phyloP scores from a whole-genome alignment of 2,113 vertebrate species.

The Phylloscopus trochiloides region DNA sequence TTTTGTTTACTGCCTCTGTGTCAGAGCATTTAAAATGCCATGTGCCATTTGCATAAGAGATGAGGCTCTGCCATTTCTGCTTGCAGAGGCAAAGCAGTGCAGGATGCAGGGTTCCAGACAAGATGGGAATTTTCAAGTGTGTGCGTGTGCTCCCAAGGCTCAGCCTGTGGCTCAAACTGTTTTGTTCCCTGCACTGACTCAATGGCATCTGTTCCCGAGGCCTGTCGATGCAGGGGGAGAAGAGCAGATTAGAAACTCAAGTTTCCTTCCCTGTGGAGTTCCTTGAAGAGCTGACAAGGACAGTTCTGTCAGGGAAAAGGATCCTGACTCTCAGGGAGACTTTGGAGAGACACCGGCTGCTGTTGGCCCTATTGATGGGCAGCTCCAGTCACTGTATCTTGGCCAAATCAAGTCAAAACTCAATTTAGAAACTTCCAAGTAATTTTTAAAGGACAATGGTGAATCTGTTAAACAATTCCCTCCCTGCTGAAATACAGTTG shows the following conservation, averaged over 20 bases:
- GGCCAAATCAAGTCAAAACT: background rate
- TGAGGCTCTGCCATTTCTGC: background rate
- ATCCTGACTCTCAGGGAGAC: background rate
- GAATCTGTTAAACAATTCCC: background rate
- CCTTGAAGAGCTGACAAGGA: background rate
- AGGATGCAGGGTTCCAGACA: background rate
- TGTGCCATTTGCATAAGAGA: background rate
- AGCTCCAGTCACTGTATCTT: background rate
- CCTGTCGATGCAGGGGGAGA: background rate
- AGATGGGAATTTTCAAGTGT: background rate
- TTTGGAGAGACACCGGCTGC: background rate
- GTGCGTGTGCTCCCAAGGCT: background rate
- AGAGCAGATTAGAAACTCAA: background rate
- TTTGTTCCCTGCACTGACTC: slow-evolving; percentile 16
- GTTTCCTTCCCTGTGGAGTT: background rate
- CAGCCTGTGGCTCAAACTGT: background rate
- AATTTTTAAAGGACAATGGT: background rate
- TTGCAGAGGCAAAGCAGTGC: background rate
- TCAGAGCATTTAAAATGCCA: background rate
- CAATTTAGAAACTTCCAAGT: background rate
- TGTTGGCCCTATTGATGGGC: background rate
- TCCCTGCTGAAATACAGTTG: background rate
- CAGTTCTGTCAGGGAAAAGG: background rate
- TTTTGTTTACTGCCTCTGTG: background rate
- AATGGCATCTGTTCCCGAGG: slow-evolving; percentile 30